These are phyloP conservation scores for Lacerta agilis DNA, from an alignment of 2,797 vertebrate genomes.

Conservation along the genomic window DNA sequence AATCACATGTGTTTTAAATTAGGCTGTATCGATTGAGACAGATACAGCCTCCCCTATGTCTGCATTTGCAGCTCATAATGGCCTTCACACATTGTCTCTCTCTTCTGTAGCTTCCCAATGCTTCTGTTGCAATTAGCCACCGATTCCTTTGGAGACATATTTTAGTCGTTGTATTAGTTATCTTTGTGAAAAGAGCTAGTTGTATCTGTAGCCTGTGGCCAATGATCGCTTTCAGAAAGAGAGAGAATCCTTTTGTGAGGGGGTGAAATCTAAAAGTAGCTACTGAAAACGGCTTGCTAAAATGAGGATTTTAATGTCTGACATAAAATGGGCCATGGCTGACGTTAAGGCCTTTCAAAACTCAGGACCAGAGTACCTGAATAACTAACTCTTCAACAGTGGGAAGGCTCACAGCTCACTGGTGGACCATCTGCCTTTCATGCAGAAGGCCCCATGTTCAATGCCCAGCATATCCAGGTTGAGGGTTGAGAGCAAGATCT, in stretches of 20 bases:
- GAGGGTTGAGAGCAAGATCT: too few relatives aligned
- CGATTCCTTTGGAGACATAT: not conserved
- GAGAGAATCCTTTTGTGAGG: not conserved
- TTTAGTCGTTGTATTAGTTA: slow-evolving; percentile 8
- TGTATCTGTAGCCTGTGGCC: not conserved
- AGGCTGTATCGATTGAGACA: slow-evolving; percentile 1
- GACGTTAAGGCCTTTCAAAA: too few relatives aligned
- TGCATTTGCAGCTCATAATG: not conserved
- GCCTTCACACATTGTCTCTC: not conserved
- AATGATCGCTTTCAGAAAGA: not conserved
- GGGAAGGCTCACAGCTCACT: too few relatives aligned
- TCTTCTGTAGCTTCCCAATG: not conserved
- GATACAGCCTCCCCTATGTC: not conserved
- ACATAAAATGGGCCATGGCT: not conserved
- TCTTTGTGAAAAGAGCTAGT: slow-evolving; percentile 13
- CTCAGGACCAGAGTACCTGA: too few relatives aligned
- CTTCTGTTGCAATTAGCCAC: not conserved
- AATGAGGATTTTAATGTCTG: not conserved
- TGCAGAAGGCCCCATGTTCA: too few relatives aligned
- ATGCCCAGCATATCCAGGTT: too few relatives aligned
- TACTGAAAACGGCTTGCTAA: not conserved
- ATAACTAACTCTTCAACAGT: too few relatives aligned
- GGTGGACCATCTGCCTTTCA: too few relatives aligned
- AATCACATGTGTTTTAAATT: not conserved
- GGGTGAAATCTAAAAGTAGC: not conserved